Conservation (phyloP, 2,113 vertebrate species). For the Callaeas wilsoni region DNA sequence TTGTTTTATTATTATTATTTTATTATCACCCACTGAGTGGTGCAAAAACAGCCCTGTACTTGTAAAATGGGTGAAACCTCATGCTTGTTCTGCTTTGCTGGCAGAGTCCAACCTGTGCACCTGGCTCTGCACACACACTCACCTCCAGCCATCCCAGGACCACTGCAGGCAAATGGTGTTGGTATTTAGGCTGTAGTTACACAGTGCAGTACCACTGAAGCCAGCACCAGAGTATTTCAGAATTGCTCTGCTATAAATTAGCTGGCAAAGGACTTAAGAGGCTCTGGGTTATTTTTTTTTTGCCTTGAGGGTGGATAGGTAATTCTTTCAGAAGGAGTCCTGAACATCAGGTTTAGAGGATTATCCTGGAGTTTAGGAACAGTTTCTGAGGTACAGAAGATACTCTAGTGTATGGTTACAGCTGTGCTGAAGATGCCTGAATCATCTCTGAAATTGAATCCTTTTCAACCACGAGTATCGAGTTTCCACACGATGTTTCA, state of each 20-base stretch:
- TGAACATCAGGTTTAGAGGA: background rate
- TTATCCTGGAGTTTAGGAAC: background rate
- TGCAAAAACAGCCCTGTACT: background rate
- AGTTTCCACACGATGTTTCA: background rate
- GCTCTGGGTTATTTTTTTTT: background rate
- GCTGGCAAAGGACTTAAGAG: background rate
- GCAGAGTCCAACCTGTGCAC: background rate
- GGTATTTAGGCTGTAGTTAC: background rate
- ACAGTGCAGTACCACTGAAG: background rate
- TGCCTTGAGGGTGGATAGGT: background rate
- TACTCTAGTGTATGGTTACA: background rate
- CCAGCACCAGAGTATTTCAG: background rate
- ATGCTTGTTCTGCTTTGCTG: background rate
- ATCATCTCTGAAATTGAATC: background rate
- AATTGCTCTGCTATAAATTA: background rate
- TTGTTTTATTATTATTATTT: background rate
- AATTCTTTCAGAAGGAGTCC: background rate
- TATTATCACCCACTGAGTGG: background rate
- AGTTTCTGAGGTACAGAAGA: background rate
- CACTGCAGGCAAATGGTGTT: background rate
- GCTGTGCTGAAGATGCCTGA: background rate
- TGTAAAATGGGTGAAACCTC: background rate
- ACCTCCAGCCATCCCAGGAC: background rate
- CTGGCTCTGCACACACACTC: background rate
- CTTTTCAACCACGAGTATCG: background rate